Base-by-base conservation (phyloP, 1,140 invertebrate genomes). In the Apis laboriosa region DNA sequence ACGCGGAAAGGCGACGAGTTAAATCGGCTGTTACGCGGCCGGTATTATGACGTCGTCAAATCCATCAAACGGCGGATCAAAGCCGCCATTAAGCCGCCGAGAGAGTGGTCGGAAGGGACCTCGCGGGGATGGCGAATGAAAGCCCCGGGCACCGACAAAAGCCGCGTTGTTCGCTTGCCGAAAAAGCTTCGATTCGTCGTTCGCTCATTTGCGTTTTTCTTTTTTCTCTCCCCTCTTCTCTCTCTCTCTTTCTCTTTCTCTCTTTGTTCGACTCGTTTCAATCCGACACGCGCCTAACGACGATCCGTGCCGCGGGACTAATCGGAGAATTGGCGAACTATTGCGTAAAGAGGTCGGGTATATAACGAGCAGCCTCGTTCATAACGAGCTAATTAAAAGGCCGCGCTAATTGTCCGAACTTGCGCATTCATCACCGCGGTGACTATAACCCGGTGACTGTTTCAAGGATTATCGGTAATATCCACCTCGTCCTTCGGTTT, bases 21-120 rank as follows among this genome's bases (percentile, higher is more conserved):
- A 84, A 87, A 84, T 72, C 72, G 79, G 83, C 84, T 80, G 78
- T 86, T 88, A 76, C 71, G 66, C 34, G 68, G 75, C 80, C 34
- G 34, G 86, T 89, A 88, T 90, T 91, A 90, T 87, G 84, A 90
- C 91, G 89, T 91, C 80, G 86, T 75, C 81, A 87, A 91, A 91
- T 88, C 89, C 89, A 91, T 91, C 90, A 91, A 91, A 91, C 90
- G 88, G 61, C 71, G 79, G 84, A 86, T 85, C 88, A 92, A 92
- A 92, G 91, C 88, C 53, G 70, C 78, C 80, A 86, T 86, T 88
- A 89, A 90, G 88, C 87, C 60, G 34, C 34, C 34, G 34, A 43
- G 66, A 71, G 80, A 67, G 83, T 83, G 66, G 79, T 53, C 28
- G 17, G 58, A 51, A 64, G 72, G 73, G 58, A 34, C 56, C 21